Percentiles rank a stretch among this genome's conserved stretches.
Evolutionary conservation across 1,140 invertebrate genomes (phyloP).

Genomic region (Hydropsyche tenuis): DNA sequence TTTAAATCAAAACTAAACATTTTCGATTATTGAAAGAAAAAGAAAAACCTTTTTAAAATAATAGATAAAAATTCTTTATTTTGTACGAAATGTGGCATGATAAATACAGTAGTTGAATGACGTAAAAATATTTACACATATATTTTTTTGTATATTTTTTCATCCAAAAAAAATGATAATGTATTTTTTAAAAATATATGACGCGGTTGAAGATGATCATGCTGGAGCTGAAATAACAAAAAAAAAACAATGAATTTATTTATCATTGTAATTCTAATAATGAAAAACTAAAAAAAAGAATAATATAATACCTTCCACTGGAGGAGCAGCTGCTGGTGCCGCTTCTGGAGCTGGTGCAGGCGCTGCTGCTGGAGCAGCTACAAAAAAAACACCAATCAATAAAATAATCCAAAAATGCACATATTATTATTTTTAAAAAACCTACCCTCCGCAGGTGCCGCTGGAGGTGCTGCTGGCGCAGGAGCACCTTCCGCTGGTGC

Average conservation of each 20-base stretch:
- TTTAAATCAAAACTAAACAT: too few species aligned
- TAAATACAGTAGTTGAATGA: constrained; percentile 13
- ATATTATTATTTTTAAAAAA: too few species aligned
- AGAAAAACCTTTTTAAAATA: constrained; percentile 8
- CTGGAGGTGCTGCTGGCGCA: constrained; percentile 38
- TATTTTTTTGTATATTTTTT: constrained; percentile 1
- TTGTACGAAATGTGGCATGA: constrained; percentile 17
- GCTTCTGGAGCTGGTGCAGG: constrained; percentile 49
- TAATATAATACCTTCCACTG: constrained; percentile 53
- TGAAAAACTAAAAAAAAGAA: too few species aligned
- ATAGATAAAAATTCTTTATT: constrained; percentile 29
- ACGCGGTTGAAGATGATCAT: constrained; percentile 7
- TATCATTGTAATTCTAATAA: too few species aligned
- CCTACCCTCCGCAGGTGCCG: constrained; percentile 34
- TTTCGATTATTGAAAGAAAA: not conserved
- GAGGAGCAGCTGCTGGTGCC: constrained; percentile 49
- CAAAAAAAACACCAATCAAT: not conserved
- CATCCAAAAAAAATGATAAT: too few species aligned
- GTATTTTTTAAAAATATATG: not conserved
- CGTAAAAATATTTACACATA: constrained; percentile 28
- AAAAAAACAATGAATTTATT: constrained; percentile 7
- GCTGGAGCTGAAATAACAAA: constrained; percentile 24
- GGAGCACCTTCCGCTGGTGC: constrained; percentile 42
- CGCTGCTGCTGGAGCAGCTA: constrained; percentile 14
- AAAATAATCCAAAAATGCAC: not conserved